Conservation (phyloP, 2,888 invertebrate species). For the Baronia brevicornis region DNA sequence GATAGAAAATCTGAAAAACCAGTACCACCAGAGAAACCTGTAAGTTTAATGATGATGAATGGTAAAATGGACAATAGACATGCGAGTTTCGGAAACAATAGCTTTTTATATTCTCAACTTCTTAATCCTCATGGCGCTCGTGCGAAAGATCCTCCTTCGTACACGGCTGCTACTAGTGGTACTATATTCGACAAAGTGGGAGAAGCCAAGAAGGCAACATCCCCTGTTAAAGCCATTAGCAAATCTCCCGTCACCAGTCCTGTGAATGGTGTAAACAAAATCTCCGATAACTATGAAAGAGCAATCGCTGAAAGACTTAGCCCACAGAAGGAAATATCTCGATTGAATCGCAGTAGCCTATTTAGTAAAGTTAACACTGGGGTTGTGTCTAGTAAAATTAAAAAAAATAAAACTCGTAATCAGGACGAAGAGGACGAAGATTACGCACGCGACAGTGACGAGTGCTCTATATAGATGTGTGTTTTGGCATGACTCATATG, state of each 20-base stretch:
- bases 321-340: slow-evolving; percentile 49
- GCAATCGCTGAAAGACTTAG: slow-evolving; percentile 62
- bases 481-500: slow-evolving; percentile 24
- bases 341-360: slow-evolving; percentile 52
- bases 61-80: slow-evolving; percentile 62
- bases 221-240: slow-evolving; percentile 33
- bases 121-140: slow-evolving; percentile 46
- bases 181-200: slow-evolving; percentile 39
- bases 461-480: slow-evolving; percentile 75
- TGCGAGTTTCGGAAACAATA: slow-evolving; percentile 58
- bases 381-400: slow-evolving; percentile 53
- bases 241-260: slow-evolving; percentile 53
- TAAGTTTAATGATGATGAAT: slow-evolving; percentile 67
- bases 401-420: slow-evolving; percentile 35
- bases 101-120: slow-evolving; percentile 64
- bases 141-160: slow-evolving; percentile 59
- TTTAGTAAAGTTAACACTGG: slow-evolving; percentile 67
- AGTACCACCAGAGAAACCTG: slow-evolving; percentile 65
- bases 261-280: slow-evolving; percentile 62
- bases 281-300: slow-evolving; percentile 67
- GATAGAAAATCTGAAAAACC: slow-evolving; percentile 63
- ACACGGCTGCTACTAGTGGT: slow-evolving; percentile 51
- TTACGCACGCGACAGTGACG: slow-evolving; percentile 76
- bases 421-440: slow-evolving; percentile 66
- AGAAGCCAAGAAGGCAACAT: slow-evolving; percentile 30